Percentiles rank a stretch among this genome's conserved stretches.
Conservation (phyloP, 2,888 invertebrate genomes). For the Sinelater perroti region DNA sequence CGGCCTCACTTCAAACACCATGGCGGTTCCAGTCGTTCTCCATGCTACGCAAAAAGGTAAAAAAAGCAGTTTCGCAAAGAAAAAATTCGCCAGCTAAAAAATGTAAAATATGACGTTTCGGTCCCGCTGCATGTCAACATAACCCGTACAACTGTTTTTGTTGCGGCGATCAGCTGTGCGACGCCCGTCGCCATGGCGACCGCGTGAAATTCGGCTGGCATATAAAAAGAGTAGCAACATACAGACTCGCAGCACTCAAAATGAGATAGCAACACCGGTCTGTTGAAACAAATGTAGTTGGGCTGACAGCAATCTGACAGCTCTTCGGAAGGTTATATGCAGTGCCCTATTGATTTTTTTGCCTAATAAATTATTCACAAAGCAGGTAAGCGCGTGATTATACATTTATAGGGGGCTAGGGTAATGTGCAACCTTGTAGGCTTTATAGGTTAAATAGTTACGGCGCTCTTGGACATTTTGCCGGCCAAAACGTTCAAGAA, state of each 20-base stretch:
- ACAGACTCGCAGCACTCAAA: not conserved
- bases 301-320: conserved; percentile 4
- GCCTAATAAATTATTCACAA: conserved; percentile 5
- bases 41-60: conserved; percentile 19
- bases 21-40: conserved; percentile 19
- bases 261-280: not conserved
- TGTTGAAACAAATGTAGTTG: not conserved
- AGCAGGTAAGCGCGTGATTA: not conserved
- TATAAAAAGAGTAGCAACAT: not conserved
- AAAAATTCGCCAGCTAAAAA: conserved; percentile 6
- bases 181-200: conserved; percentile 1
- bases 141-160: conserved; percentile 10
- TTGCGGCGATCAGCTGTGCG: conserved; percentile 14
- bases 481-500: conserved; percentile 1
- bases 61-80: conserved; percentile 14
- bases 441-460: too few relatives aligned
- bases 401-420: too few relatives aligned
- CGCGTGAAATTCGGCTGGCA: not conserved
- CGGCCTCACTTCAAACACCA: conserved; percentile 15
- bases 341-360: conserved; percentile 16
- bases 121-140: not conserved
- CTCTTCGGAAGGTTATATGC: conserved; percentile 6
- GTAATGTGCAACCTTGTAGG: too few relatives aligned
- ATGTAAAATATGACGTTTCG: conserved; percentile 15
- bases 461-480: conserved; percentile 12